phyloP scores from a whole-genome alignment of 2,888 invertebrate genomes.

The Busseola fusca region DNA sequence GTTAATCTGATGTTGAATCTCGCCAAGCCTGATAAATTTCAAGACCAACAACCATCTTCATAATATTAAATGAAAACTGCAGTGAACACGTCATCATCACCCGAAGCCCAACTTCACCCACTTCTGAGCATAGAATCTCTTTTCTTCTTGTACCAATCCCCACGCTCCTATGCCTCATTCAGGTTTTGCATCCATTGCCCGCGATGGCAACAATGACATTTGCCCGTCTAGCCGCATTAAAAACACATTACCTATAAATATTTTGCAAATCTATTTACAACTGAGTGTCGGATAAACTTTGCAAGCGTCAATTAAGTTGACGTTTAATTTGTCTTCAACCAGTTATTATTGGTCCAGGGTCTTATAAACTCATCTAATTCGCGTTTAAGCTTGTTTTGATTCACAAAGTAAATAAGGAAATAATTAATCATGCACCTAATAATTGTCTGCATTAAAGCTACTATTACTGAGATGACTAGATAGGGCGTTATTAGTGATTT shows the following conservation, averaged over 20 bases:
- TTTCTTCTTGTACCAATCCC: no score
- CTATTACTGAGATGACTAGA: constrained; percentile 58
- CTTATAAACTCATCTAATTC: constrained; percentile 57
- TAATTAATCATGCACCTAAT: constrained; percentile 62
- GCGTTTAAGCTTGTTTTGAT: constrained; percentile 61
- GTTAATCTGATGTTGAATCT: background rate
- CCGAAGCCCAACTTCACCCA: no score
- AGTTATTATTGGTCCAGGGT: constrained; percentile 57
- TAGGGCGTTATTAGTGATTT: constrained; percentile 61
- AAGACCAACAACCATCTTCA: background rate
- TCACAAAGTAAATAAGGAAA: constrained; percentile 64
- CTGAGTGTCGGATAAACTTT: constrained; percentile 26
- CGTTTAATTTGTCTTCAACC: constrained; percentile 59
- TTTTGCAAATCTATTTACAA: constrained; percentile 22
- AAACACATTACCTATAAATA: background rate
- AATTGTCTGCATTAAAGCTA: constrained; percentile 61
- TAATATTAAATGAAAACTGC: background rate
- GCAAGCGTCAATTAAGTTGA: constrained; percentile 45
- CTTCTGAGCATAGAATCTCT: no score
- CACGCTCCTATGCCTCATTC: no score
- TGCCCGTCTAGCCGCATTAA: no score
- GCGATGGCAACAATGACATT: no score
- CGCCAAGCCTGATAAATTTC: background rate
- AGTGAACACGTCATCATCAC: no score
- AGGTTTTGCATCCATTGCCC: no score